A percentile compares a stretch with the other conserved stretches of the same genome.
Conservation (phyloP, 2,888 invertebrate species). For the Silvanus unidentatus region DNA sequence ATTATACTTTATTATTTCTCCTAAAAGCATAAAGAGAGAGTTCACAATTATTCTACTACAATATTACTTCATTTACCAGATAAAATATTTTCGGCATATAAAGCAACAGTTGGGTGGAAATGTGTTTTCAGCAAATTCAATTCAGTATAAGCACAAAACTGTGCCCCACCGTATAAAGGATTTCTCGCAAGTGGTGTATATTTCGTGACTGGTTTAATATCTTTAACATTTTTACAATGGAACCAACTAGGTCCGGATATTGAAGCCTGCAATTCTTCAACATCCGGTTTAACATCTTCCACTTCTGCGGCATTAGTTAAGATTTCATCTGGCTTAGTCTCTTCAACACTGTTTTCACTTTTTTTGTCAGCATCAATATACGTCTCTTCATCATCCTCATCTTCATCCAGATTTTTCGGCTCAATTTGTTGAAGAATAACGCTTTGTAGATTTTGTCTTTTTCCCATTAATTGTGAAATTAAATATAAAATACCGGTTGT, state of each 20-base stretch:
- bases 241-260: conserved; percentile 32
- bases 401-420: conserved; percentile 11
- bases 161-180: conserved; percentile 77
- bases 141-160: conserved; percentile 67
- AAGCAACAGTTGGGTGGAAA: conserved; percentile 85
- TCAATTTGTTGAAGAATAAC: conserved; percentile 32
- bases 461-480: conserved; percentile 61
- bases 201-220: conserved; percentile 34
- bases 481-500: conserved; percentile 77
- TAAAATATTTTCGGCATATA: conserved; percentile 78
- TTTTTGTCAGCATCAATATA: conserved; percentile 29
- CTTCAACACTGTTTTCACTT: conserved; percentile 21
- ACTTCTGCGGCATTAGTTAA: conserved; percentile 27
- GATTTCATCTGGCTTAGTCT: conserved; percentile 25
- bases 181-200: conserved; percentile 74
- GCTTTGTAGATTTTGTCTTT: conserved; percentile 33
- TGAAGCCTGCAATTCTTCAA: conserved; percentile 23
- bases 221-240: conserved; percentile 28
- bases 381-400: conserved; percentile 32
- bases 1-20: conserved; percentile 70
- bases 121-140: conserved; percentile 66
- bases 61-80: conserved; percentile 53
- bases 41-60: too few relatives aligned
- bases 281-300: conserved; percentile 32
- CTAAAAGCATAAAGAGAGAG: conserved; percentile 41